Conservation (phyloP, 1,140 invertebrate genomes). For the Pteromalus puparum region DNA sequence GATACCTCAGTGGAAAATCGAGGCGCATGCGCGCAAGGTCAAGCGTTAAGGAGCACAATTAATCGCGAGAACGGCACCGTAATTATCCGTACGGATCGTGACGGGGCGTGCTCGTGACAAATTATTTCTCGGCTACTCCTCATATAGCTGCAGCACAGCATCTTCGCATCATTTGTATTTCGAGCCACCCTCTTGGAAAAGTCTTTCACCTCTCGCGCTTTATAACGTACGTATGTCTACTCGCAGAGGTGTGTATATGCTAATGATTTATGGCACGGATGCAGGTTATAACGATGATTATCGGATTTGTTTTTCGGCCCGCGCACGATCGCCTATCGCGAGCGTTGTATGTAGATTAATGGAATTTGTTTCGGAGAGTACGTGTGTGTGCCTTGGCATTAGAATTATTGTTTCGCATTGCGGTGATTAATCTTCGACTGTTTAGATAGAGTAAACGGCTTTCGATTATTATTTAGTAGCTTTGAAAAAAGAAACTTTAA, state of each 20-base stretch:
- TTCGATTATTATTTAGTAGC: neutral
- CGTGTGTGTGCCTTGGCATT: neutral
- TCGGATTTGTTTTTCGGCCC: slow-evolving; percentile 11
- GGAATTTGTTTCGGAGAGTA: neutral
- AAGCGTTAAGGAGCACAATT: neutral
- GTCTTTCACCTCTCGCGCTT: neutral
- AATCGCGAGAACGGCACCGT: neutral
- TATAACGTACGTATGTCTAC: neutral
- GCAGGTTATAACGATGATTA: slow-evolving; percentile 12
- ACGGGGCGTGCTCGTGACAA: neutral
- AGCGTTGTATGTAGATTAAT: neutral
- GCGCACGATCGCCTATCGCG: neutral
- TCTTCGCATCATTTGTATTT: neutral
- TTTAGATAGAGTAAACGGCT: neutral
- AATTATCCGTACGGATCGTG: neutral
- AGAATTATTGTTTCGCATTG: neutral
- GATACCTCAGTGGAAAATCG: neutral
- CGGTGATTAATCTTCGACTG: slow-evolving; percentile 6
- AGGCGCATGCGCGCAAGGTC: neutral
- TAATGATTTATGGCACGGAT: neutral
- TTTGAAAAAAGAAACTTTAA: too few relatives aligned
- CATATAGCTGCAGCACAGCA: neutral
- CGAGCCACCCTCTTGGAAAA: neutral
- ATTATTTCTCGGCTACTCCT: slow-evolving; percentile 7
- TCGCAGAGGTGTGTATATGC: too few relatives aligned